Conservation (phyloP, 2,888 invertebrate species). For the Bhutanitis thaidina region DNA sequence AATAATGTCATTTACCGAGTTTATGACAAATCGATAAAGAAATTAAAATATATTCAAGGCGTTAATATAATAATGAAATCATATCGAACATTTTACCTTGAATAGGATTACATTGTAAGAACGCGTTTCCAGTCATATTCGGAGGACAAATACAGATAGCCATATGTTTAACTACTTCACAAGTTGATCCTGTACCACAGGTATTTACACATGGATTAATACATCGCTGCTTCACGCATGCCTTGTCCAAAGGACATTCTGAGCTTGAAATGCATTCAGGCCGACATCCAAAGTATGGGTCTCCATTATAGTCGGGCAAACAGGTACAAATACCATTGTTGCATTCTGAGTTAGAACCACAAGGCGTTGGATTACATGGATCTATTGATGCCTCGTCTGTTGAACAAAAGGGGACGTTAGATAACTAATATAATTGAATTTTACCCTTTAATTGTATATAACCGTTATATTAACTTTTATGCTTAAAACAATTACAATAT, state of each 20-base stretch:
- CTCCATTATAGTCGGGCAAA: conserved; percentile 81
- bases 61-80: no score
- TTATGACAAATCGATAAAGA: no score
- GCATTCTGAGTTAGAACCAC: conserved; percentile 82
- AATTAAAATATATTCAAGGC: no score
- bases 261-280: conserved; percentile 87
- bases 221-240: conserved; percentile 86
- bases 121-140: conserved; percentile 85
- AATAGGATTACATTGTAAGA: conserved; percentile 82
- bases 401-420: conserved; percentile 16
- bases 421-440: no score
- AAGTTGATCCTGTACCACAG: conserved; percentile 87
- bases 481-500: no score
- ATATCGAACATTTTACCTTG: conserved; percentile 54
- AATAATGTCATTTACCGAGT: no score
- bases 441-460: no score
- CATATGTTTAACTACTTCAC: conserved; percentile 87
- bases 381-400: conserved; percentile 57
- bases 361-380: conserved; percentile 83
- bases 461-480: no score
- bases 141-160: conserved; percentile 87
- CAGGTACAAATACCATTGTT: conserved; percentile 81
- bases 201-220: conserved; percentile 86
- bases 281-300: conserved; percentile 84
- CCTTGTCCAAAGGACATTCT: conserved; percentile 84